phyloP scores from a whole-genome alignment of 2,888 invertebrate genomes.

The Epicampocera succincta region DNA sequence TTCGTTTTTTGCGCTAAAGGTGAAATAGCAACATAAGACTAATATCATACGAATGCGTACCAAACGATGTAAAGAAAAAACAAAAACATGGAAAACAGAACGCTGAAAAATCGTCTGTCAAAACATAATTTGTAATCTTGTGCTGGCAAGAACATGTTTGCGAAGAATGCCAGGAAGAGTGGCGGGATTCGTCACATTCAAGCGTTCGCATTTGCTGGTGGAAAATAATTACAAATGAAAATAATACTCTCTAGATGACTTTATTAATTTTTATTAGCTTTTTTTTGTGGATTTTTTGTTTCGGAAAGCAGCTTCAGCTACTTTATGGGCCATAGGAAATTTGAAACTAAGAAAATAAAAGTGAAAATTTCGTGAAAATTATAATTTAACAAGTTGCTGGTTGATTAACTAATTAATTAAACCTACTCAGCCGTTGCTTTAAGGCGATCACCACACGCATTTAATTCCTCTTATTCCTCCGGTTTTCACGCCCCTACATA shows the following conservation, averaged over 20 bases:
- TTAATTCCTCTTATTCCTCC: too few relatives aligned
- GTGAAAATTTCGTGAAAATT: too few relatives aligned
- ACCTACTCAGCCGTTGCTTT: too few relatives aligned
- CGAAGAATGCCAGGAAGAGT: conserved; percentile 12
- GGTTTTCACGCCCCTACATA: too few relatives aligned
- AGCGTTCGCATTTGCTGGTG: conserved; percentile 16
- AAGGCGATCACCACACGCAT: too few relatives aligned
- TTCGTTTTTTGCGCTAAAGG: conserved; percentile 49
- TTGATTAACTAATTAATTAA: too few relatives aligned
- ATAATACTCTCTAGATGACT: conserved; percentile 33
- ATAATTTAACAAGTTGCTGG: too few relatives aligned
- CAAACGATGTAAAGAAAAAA: background rate
- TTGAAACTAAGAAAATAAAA: too few relatives aligned
- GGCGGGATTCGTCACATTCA: conserved; percentile 21
- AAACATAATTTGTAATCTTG: conserved; percentile 62
- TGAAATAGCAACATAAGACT: conserved; percentile 46
- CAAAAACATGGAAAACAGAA: conserved; percentile 24
- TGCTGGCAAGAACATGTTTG: conserved; percentile 18
- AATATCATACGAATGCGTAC: conserved; percentile 26
- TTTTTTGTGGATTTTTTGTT: background rate
- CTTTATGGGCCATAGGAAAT: background rate
- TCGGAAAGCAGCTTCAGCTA: background rate
- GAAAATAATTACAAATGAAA: conserved; percentile 43
- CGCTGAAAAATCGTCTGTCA: conserved; percentile 68
- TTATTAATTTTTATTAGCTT: conserved; percentile 17